phyloP scores from a whole-genome alignment of 2,888 invertebrate species.

The Euplexia lucipara region DNA sequence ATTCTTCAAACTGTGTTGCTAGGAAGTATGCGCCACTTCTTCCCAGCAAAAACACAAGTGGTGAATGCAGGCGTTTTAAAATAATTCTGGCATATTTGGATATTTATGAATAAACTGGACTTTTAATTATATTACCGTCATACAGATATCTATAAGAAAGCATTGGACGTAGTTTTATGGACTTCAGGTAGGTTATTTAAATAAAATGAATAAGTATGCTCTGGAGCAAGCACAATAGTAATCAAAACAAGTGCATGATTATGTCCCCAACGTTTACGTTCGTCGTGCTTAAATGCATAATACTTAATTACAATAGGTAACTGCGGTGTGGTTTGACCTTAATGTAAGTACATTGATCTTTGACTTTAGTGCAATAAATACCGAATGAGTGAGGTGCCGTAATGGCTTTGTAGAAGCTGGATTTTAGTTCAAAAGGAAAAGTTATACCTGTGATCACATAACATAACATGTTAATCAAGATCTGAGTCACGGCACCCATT shows the following conservation, averaged over 20 bases:
- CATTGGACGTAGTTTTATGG: too few species aligned
- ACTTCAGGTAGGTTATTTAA: too few species aligned
- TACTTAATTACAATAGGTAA: slow-evolving; percentile 10
- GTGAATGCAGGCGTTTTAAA: too few species aligned
- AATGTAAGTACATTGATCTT: slow-evolving; percentile 31
- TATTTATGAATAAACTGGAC: too few species aligned
- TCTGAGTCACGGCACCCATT: background rate
- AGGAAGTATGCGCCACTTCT: too few species aligned
- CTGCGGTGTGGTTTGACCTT: background rate
- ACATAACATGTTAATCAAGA: slow-evolving; percentile 23
- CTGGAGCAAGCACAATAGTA: background rate
- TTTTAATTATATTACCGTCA: too few species aligned
- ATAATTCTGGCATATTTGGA: too few species aligned
- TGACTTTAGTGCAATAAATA: slow-evolving; percentile 49
- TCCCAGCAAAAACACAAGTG: too few species aligned
- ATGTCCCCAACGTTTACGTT: background rate
- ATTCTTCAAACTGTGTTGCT: too few species aligned
- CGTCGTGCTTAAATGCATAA: slow-evolving; percentile 7
- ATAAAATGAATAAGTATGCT: background rate
- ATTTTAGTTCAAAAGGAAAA: slow-evolving; percentile 44
- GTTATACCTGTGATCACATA: slow-evolving; percentile 15
- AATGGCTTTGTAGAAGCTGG: slow-evolving; percentile 16
- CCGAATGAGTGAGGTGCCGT: slow-evolving; percentile 26
- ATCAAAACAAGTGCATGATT: background rate
- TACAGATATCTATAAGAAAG: too few species aligned